Conservation (phyloP, 2,797 vertebrate species). For the Triplophysa bombifrons region DNA sequence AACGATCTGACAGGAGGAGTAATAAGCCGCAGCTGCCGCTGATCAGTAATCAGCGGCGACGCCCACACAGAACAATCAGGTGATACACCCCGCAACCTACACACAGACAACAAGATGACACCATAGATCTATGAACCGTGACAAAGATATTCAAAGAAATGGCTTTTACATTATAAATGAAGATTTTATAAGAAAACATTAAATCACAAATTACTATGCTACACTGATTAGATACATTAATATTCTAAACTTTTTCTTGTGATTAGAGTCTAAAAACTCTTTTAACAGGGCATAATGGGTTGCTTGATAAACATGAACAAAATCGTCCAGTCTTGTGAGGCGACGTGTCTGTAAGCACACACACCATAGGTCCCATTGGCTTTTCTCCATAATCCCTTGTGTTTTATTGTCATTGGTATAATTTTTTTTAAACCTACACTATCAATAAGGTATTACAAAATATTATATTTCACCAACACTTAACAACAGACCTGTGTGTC, state of each 20-base stretch:
- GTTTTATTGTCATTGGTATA: neutral
- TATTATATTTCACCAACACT: neutral
- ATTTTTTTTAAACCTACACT: neutral
- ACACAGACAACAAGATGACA: too few species aligned
- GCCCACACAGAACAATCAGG: too few species aligned
- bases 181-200: too few species aligned
- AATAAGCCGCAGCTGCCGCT: too few species aligned
- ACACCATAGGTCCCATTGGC: neutral
- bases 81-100: too few species aligned
- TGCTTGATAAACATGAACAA: conserved; percentile 19
- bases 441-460: neutral
- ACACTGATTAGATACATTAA: neutral
- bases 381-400: neutral
- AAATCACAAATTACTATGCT: neutral
- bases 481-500: neutral
- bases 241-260: neutral
- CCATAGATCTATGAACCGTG: too few species aligned
- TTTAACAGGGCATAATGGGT: neutral
- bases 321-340: conserved; percentile 8
- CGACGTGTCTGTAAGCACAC: neutral
- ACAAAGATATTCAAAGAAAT: neutral
- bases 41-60: too few species aligned
- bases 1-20: too few species aligned
- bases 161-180: too few species aligned
- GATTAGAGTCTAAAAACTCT: neutral